These are phyloP conservation scores for Euproctis similis DNA, from an alignment of 2,888 invertebrate genomes.

Conservation along the genomic window DNA sequence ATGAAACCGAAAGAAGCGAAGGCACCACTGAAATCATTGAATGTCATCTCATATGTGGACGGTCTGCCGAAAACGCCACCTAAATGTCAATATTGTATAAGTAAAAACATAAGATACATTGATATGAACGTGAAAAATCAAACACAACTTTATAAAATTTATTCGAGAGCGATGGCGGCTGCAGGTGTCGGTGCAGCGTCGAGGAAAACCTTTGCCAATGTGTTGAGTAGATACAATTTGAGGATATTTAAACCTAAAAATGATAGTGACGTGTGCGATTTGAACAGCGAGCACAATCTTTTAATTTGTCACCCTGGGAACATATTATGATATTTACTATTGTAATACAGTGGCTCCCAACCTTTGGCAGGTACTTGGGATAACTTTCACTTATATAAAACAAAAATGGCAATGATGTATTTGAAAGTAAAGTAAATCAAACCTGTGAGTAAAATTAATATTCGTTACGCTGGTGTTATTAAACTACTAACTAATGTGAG, in stretches of 20 bases:
- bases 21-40: conserved; percentile 35
- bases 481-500: too few relatives aligned
- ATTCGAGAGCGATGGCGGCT: conserved; percentile 33
- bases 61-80: conserved; percentile 34
- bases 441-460: too few relatives aligned
- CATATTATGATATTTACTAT: too few relatives aligned
- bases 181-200: conserved; percentile 34
- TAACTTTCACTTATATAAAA: too few relatives aligned
- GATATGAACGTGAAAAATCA: conserved; percentile 39
- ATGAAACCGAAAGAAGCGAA: conserved; percentile 27
- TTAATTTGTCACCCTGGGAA: too few relatives aligned
- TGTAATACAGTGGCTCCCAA: too few relatives aligned
- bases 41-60: conserved; percentile 42
- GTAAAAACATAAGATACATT: conserved; percentile 30
- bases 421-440: too few relatives aligned
- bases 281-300: conserved; percentile 38
- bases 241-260: conserved; percentile 49
- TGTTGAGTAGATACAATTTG: conserved; percentile 34
- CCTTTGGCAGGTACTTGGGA: too few relatives aligned
- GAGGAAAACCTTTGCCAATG: conserved; percentile 49
- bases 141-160: conserved; percentile 42
- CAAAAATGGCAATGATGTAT: too few relatives aligned
- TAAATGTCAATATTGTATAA: conserved; percentile 38
- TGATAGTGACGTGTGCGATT: conserved; percentile 38
- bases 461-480: too few relatives aligned